Evolutionary conservation across 2,888 invertebrate species (phyloP), one percentile per base, ranked within the genome.

Genomic region (Apamea anceps): DNA sequence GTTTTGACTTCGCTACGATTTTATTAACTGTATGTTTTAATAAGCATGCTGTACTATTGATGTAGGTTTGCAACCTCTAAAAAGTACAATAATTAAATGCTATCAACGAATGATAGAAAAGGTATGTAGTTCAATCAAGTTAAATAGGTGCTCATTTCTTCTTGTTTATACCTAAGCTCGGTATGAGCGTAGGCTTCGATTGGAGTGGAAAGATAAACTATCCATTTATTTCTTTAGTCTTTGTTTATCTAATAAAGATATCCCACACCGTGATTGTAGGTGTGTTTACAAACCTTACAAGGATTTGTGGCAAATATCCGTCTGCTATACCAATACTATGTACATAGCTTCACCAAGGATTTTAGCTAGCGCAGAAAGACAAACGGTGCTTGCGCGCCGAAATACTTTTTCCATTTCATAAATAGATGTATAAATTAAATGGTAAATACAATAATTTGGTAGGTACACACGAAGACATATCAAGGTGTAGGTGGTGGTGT

Each of bases 271-370:
- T 42, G 21, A 51, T 62, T 21, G 25, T 63, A 32, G 48, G 42
- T n/a, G 13, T 73, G 37, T 73, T 63, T 63, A 73, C 21, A 21
- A 72, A 60, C 32, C 12, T 75, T 42, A 76, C 37, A 54, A n/a
- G 32, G 65, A n/a, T 51, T 37, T 72, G 21, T n/a, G 25, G 32
- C 32, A 62, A 48, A 62, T 45, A 21, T 51, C 67, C 18, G 25
- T 25, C 48, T 18, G 67, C 66, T 48, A 18, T 21, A 51, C 32
- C 66, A 74, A 66, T 3, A 70, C 51, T 28, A 28, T 54, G 21
- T 28, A 62, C 48, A 12, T 25, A 74, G n/a, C 18, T 74, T 51
- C 21, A 37, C 13, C 51, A 66, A 48, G 18, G 70, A 51, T 51
- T 51, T 2, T 54, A 28, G 28, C 18, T 66, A 37, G 48, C 15